Conservation (phyloP, 1,140 invertebrate species). For the Macrotrachela quadricornifera region DNA sequence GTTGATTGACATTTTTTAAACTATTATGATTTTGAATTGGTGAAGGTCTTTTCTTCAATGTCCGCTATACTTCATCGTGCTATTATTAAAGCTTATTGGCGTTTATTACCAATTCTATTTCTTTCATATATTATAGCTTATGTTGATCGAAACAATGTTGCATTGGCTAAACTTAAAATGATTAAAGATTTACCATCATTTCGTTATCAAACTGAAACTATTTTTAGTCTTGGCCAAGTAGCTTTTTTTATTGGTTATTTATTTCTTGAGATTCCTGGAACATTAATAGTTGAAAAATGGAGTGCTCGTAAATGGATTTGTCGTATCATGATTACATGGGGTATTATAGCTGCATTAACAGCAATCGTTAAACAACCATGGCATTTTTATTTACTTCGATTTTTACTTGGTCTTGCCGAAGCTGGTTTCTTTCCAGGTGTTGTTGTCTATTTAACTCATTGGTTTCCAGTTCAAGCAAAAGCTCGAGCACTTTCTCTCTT, state of each 20-base stretch:
- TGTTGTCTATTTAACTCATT: slow-evolving; percentile 2
- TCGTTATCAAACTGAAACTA: neutral
- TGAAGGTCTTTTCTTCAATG: too few species aligned
- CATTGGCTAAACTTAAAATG: too few species aligned
- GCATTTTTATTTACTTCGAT: slow-evolving; percentile 8
- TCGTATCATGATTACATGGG: slow-evolving; percentile 9
- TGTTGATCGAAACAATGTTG: too few species aligned
- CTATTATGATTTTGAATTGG: too few species aligned
- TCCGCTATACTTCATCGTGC: too few species aligned
- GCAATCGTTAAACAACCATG: slow-evolving; percentile 1
- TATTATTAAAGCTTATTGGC: too few species aligned
- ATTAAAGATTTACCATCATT: too few species aligned
- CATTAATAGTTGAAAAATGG: slow-evolving; percentile 6
- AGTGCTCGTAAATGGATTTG: slow-evolving; percentile 5
- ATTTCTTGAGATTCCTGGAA: slow-evolving; percentile 9
- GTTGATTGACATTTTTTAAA: too few species aligned
- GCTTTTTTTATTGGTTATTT: slow-evolving; percentile 10
- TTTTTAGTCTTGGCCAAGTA: slow-evolving; percentile 3
- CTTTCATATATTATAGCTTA: too few species aligned
- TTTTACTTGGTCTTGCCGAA: slow-evolving; percentile 9
- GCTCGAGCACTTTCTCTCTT: slow-evolving; percentile 2
- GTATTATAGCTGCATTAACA: neutral
- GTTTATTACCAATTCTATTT: too few species aligned
- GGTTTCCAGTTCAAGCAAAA: slow-evolving; percentile 1
- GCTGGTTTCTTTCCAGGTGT: slow-evolving; percentile 10